phyloP scores from a whole-genome alignment of 2,113 vertebrate genomes.

The Neolamprologus falcicula region DNA sequence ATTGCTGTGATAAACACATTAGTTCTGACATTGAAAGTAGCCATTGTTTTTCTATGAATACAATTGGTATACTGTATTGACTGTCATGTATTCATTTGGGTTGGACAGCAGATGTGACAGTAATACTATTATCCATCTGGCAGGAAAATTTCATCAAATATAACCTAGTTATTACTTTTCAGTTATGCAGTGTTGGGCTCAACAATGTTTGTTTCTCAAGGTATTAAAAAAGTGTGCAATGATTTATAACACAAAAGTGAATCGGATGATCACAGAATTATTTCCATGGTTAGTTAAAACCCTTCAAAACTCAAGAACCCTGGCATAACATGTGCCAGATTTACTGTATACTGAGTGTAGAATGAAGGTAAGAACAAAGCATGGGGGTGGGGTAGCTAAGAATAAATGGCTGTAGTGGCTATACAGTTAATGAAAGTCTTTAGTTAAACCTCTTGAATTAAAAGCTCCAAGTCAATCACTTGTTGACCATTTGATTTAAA shows the following conservation, averaged over 20 bases:
- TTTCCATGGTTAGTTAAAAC: background rate
- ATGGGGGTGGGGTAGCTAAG: background rate
- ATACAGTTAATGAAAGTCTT: background rate
- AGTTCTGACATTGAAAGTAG: background rate
- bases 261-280: background rate
- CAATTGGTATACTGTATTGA: slow-evolving; percentile 2
- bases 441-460: background rate
- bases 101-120: slow-evolving; percentile 20
- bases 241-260: background rate
- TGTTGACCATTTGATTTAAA: background rate
- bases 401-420: background rate
- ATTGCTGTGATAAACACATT: background rate
- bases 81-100: slow-evolving; percentile 14
- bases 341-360: background rate
- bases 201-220: slow-evolving; percentile 35
- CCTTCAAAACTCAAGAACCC: background rate
- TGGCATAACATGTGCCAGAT: background rate
- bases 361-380: background rate
- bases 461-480: background rate
- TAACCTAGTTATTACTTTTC: slow-evolving; percentile 56
- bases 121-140: slow-evolving; percentile 36
- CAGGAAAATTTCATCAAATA: slow-evolving; percentile 40
- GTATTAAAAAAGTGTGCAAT: slow-evolving; percentile 25
- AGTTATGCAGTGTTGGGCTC: slow-evolving; percentile 37
- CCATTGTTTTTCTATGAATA: slow-evolving; percentile 18